Evolutionary conservation across 2,888 invertebrate genomes (phyloP).

Genomic region (Mesodorylaimus sp.): DNA sequence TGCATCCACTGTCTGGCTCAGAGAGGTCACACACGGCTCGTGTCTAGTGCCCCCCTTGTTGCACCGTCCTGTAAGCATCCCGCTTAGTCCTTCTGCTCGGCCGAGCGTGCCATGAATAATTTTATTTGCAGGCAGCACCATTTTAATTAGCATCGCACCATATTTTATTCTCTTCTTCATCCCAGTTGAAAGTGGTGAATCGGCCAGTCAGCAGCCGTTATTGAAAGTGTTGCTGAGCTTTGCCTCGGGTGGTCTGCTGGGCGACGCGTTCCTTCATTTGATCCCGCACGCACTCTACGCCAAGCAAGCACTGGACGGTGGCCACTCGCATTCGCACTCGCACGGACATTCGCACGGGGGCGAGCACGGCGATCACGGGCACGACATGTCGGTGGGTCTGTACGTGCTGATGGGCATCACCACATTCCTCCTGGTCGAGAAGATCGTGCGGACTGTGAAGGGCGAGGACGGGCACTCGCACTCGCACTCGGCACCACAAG

Average conservation of each 20-base stretch:
- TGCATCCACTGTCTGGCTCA: too few species aligned
- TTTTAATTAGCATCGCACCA: conserved; percentile 82
- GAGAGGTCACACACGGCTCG: too few species aligned
- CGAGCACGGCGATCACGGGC: conserved; percentile 34
- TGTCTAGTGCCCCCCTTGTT: too few species aligned
- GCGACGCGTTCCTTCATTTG: conserved; percentile 93
- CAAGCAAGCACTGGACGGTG: not conserved
- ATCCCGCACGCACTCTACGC: conserved; percentile 69
- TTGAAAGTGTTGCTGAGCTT: conserved; percentile 50
- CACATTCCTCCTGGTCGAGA: conserved; percentile 77
- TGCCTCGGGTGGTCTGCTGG: conserved; percentile 51
- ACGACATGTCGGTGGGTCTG: conserved; percentile 54
- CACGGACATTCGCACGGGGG: conserved; percentile 36
- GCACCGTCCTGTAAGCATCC: too few species aligned
- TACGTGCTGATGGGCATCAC: conserved; percentile 85
- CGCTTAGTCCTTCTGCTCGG: too few species aligned
- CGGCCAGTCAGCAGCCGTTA: conserved; percentile 59
- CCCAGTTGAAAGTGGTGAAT: conserved; percentile 55
- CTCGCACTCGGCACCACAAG: conserved; percentile 21
- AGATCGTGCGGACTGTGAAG: conserved; percentile 66
- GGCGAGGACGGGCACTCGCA: conserved; percentile 52
- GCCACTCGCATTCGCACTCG: conserved; percentile 21
- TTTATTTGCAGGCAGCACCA: conserved; percentile 44
- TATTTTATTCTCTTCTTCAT: conserved; percentile 78
- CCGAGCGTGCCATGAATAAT: too few species aligned